Conservation (phyloP, 1,140 invertebrate species). For the Conopomorpha cramerella region DNA sequence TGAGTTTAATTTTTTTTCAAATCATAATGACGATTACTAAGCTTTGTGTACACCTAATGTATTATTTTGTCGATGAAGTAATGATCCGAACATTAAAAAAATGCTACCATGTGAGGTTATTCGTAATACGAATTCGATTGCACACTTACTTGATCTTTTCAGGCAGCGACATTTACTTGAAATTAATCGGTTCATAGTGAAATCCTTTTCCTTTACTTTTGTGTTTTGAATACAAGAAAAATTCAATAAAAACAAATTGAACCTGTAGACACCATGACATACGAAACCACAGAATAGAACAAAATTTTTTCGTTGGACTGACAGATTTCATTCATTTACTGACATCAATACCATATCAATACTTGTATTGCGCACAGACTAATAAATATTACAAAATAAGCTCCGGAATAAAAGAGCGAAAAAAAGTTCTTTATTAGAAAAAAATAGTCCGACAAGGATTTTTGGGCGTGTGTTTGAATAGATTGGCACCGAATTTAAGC, state of each 20-base stretch:
- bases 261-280: constrained; percentile 49
- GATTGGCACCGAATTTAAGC: no score
- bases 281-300: neutral
- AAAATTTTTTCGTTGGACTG: neutral
- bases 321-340: no score
- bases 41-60: no score
- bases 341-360: no score
- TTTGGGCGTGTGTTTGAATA: no score
- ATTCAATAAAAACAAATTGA: constrained; percentile 49
- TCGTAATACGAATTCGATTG: neutral
- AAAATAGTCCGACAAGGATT: neutral
- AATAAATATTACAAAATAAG: neutral
- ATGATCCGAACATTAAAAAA: neutral
- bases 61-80: neutral
- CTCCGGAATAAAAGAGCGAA: no score
- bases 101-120: neutral
- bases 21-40: no score
- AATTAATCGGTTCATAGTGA: constrained; percentile 44
- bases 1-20: no score
- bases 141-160: constrained; percentile 41
- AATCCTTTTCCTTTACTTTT: constrained; percentile 10
- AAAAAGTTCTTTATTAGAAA: neutral
- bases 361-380: neutral
- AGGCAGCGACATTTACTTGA: constrained; percentile 36
- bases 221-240: constrained; percentile 23